Evolutionary conservation across 2,888 invertebrate species (phyloP).

Genomic region (Cephus pulcher): DNA sequence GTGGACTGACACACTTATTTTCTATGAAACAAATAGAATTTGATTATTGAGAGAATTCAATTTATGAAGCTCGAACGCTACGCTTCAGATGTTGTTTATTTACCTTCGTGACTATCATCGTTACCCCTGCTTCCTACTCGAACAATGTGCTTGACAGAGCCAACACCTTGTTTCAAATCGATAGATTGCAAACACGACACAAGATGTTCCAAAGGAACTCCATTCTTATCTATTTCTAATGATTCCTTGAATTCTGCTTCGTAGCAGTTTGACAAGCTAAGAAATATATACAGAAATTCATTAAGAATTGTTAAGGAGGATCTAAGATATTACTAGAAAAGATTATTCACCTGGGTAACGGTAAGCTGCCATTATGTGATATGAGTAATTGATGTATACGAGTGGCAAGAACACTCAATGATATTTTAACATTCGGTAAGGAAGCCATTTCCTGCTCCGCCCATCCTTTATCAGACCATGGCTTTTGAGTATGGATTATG

Average conservation of each 20-base stretch:
- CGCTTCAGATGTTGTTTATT: not conserved
- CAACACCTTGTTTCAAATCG: conserved; percentile 68
- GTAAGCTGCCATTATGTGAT: conserved; percentile 81
- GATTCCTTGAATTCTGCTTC: conserved; percentile 77
- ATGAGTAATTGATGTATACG: conserved; percentile 78
- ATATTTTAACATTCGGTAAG: conserved; percentile 71
- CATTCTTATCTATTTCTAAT: conserved; percentile 74
- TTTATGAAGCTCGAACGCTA: not conserved
- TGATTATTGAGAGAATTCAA: not conserved
- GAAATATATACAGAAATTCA: conserved; percentile 31
- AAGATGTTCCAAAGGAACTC: conserved; percentile 91
- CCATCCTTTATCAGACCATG: conserved; percentile 76
- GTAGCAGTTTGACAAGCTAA: conserved; percentile 85
- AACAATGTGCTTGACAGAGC: conserved; percentile 71
- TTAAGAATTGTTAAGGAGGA: not conserved
- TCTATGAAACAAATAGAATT: conserved; percentile 38
- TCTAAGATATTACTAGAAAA: conserved; percentile 35
- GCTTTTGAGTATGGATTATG: conserved; percentile 73
- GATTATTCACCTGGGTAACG: conserved; percentile 77
- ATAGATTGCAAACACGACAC: conserved; percentile 86
- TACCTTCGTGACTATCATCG: conserved; percentile 60
- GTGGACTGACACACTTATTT: conserved; percentile 73
- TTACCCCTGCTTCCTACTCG: conserved; percentile 57
- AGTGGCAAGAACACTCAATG: conserved; percentile 73
- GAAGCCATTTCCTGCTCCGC: conserved; percentile 78